Evolutionary conservation across 2,113 vertebrate species (phyloP), one percentile per base, ranked within the genome.

Genomic region (Ovibos moschatus): DNA sequence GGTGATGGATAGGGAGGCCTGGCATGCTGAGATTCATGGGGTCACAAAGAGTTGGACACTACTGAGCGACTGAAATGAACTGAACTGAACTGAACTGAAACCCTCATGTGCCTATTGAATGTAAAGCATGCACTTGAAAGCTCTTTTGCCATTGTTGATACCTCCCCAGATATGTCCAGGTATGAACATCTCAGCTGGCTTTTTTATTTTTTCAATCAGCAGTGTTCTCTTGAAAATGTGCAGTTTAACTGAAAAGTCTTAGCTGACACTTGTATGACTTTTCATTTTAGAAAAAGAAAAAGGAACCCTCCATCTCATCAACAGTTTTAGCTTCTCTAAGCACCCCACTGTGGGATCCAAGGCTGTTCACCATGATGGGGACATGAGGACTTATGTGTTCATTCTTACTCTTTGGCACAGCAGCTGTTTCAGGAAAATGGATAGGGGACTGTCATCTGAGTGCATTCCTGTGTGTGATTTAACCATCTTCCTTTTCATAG

Each of bases 401-500:
- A 45, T 53, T 81, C 82, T 55, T 1, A 6, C 11, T 91, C 5
- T 3, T 89, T 58, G 74, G 62, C 45, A 23, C 82, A 97, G 7
- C 64, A 57, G 43, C 3, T n/a, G 0, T n/a, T 79, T 60, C 90
- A 87, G 89, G 64, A 78, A 76, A 96, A 92, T 81, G 71, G 92
- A 87, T n/a, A 84, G 90, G n/a, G 30, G n/a, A 47, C 57, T 91
- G 33, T 94, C 55, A 87, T 5, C 7, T 33, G 30, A 84, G 94
- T 17, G 10, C 55, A 40, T 76, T 82, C 71, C 89, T 78, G 50
- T 45, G 0, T 57, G 5, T 95, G 57, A 94, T 96, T 94, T 82
- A 62, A 90, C n/a, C 6, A 45, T 90, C 81, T 95, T 89, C 74
- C 67, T 95, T 95, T 82, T 58, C 76, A 82, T 50, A 94, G 58